phyloP scores from a whole-genome alignment of 2,888 invertebrate genomes.

The Actias luna region DNA sequence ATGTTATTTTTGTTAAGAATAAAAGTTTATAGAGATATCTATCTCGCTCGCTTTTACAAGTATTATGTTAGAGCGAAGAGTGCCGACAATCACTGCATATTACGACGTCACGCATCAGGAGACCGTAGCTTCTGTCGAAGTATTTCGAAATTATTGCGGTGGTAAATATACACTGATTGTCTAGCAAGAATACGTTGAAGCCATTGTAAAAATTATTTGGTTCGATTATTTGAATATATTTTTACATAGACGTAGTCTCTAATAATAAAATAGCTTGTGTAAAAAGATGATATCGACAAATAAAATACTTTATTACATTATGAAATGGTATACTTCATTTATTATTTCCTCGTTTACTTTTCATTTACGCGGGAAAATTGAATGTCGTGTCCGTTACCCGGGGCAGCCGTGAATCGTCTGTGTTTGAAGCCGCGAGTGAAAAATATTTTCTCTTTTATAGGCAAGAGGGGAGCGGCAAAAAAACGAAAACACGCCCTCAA shows the following conservation, averaged over 20 bases:
- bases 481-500: conserved; percentile 58
- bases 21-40: too few relatives aligned
- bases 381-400: neutral
- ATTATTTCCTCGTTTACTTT: neutral
- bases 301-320: neutral
- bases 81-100: neutral
- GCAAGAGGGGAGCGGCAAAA: conserved; percentile 65
- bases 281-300: neutral
- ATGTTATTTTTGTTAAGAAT: too few relatives aligned
- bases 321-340: neutral
- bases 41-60: neutral
- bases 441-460: conserved; percentile 77
- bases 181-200: neutral
- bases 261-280: neutral
- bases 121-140: neutral
- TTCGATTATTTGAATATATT: neutral
- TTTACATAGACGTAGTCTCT: neutral
- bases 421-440: conserved; percentile 53
- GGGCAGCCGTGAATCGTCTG: neutral
- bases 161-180: neutral
- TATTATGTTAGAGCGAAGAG: neutral
- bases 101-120: neutral
- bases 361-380: neutral
- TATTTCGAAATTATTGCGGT: neutral
- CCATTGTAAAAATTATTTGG: neutral